Conservation (phyloP, 2,888 invertebrate genomes). For the Allophyes oxyacanthae region DNA sequence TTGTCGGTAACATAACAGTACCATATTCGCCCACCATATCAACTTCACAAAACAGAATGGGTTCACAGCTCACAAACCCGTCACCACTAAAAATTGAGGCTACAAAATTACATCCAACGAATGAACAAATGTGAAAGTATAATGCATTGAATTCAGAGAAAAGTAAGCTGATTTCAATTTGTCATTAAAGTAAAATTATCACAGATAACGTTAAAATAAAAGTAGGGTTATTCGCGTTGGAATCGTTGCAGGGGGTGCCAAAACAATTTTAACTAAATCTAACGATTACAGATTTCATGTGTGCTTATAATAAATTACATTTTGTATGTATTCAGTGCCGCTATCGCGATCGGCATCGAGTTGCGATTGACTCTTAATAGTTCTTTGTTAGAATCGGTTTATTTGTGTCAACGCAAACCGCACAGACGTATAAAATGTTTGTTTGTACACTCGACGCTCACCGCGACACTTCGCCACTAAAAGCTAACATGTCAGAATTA, state of each 20-base stretch:
- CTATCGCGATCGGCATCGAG: slow-evolving; percentile 48
- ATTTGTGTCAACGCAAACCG: slow-evolving; percentile 35
- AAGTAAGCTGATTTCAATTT: slow-evolving; percentile 66
- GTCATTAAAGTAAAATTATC: slow-evolving; percentile 84
- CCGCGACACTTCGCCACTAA: slow-evolving; percentile 40
- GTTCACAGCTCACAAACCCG: slow-evolving; percentile 46
- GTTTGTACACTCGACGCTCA: slow-evolving; percentile 45
- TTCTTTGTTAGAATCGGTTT: slow-evolving; percentile 30
- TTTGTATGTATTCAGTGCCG: slow-evolving; percentile 48
- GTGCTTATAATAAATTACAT: slow-evolving; percentile 56
- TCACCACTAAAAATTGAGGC: slow-evolving; percentile 54
- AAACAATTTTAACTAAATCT: slow-evolving; percentile 64
- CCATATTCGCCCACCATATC: slow-evolving; percentile 60
- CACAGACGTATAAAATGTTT: slow-evolving; percentile 45
- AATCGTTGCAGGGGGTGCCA: slow-evolving; percentile 69
- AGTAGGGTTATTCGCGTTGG: slow-evolving; percentile 70
- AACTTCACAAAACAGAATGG: slow-evolving; percentile 45
- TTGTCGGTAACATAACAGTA: slow-evolving; percentile 72
- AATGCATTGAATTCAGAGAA: slow-evolving; percentile 56
- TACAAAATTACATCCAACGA: slow-evolving; percentile 58
- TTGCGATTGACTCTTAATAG: slow-evolving; percentile 30
- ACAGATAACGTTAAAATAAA: slow-evolving; percentile 86
- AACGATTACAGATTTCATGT: slow-evolving; percentile 57
- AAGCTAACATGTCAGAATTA: slow-evolving; percentile 28
- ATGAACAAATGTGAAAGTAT: slow-evolving; percentile 50